A percentile compares a stretch with the other conserved stretches of the same genome.
phyloP scores from a whole-genome alignment of 2,113 vertebrate species.

The Cranoglanis bouderius region DNA sequence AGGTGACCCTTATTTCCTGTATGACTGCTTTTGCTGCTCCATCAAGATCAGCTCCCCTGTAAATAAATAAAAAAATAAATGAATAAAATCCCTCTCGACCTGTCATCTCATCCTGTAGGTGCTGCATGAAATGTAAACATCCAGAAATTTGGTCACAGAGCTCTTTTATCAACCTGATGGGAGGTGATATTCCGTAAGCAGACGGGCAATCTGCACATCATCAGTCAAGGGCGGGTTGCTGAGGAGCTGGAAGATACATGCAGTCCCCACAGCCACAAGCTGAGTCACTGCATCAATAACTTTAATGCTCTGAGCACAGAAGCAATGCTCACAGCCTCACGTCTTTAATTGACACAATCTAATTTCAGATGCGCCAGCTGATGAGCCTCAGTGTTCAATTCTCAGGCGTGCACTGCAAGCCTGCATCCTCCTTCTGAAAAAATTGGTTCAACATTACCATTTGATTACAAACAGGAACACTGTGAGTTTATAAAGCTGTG shows the following conservation, averaged over 20 bases:
- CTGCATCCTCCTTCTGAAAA: constrained; percentile 11
- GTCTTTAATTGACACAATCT: constrained; percentile 44
- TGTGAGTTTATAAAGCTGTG: constrained; percentile 33
- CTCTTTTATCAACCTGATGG: constrained; percentile 45
- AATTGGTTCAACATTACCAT: constrained; percentile 41
- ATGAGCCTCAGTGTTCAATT: constrained; percentile 27
- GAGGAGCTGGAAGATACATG: constrained; percentile 31
- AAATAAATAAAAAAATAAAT: constrained; percentile 10
- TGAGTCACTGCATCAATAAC: constrained; percentile 46
- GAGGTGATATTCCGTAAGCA: constrained; percentile 45
- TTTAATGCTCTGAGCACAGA: constrained; percentile 18
- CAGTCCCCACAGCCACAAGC: constrained; percentile 33
- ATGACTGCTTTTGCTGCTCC: constrained; percentile 24
- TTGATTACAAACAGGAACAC: constrained; percentile 40
- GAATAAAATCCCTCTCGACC: constrained; percentile 36
- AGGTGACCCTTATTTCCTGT: constrained; percentile 49
- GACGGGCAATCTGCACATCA: constrained; percentile 42
- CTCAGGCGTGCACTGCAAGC: constrained; percentile 18
- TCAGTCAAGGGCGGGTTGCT: constrained; percentile 34
- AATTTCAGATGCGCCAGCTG: constrained; percentile 42
- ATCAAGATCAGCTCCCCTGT: constrained; percentile 26
- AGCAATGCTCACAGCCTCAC: constrained; percentile 14
- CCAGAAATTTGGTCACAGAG: constrained; percentile 25
- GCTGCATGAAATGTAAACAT: constrained; percentile 38
- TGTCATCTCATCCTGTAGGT: constrained; percentile 34